Base-by-base conservation (phyloP, 2,888 invertebrate species). In the Amaurobius ferox region DNA sequence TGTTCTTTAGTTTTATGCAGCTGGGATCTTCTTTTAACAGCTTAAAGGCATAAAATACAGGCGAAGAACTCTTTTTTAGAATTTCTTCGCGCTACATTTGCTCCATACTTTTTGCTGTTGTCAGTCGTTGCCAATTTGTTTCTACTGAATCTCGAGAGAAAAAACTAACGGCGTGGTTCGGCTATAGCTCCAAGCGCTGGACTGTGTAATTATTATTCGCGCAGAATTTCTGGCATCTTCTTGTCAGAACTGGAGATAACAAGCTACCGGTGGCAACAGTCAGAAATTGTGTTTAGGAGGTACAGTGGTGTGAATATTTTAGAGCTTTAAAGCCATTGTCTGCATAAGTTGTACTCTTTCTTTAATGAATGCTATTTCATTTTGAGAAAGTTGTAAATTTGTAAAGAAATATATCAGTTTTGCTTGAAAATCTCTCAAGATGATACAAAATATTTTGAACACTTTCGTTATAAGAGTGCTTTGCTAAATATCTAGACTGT, bases 1-100 rank as follows among this genome's bases (percentile, higher is more conserved):
- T 76, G 68, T 68, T 81, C 76, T 83, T 83, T 83, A 77, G 76
- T 77, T 83, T 83, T 77, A 83, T 66, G 83, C 77, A 77, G 48
- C 62, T 39, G 40, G n/a, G 68, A 39, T 72, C 64, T 48, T 72
- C 77, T 67, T 70, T 80, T 77, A 72, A 71, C 77, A 72, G 77
- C 77, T 83, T 64, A 71, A 64, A 77, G 76, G 81, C 81, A 81
- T 39, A 70, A 81, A 76, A 70, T 80, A 80, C 55, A 68, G 29
- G 67, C 66, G 64, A 39, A 44, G 64, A 39, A 28, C 16, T 48
- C 35, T 71, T 72, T 77, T 64, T 66, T 64, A 48, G 29, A 44
- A 71, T 66, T 72, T 72, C 26, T 66, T 83, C 76, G 40, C 77
- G 77, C 83, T 83, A 76, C 83, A 77, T 77, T 83, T 83, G 55